Conservation (phyloP, 2,113 vertebrate species). For the Illadopsis cleaveri region DNA sequence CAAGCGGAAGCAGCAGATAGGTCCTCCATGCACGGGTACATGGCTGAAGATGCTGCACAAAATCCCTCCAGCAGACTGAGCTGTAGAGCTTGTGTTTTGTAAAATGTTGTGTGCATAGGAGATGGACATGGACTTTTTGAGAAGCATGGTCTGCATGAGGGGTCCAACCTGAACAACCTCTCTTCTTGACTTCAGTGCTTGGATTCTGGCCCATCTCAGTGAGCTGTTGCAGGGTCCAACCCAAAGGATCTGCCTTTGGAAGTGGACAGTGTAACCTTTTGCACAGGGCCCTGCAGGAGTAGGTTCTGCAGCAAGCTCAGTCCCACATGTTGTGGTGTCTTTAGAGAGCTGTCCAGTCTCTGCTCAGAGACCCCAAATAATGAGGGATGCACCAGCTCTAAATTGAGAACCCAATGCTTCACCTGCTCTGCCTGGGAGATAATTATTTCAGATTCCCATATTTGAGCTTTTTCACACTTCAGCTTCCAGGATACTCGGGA, state of each 20-base stretch:
- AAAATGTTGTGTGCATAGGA: fast-evolving
- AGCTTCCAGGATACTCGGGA: background rate
- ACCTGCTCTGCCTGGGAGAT: background rate
- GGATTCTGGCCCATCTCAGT: background rate
- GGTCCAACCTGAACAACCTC: background rate
- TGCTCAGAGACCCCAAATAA: background rate
- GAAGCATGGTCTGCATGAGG: background rate
- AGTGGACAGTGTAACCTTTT: background rate
- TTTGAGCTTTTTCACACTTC: background rate
- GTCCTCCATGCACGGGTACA: fast-evolving
- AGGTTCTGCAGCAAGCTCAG: background rate
- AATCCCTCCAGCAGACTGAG: background rate
- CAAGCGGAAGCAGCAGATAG: background rate
- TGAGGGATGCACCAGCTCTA: no score
- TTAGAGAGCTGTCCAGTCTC: background rate
- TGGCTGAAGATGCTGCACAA: background rate
- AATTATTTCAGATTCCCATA: background rate
- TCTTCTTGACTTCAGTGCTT: background rate
- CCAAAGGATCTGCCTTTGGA: background rate
- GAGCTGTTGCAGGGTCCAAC: fast-evolving
- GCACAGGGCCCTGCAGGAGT: background rate
- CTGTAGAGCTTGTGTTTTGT: background rate
- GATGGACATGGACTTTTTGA: background rate
- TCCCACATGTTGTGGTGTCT: fast-evolving
- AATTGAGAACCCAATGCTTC: background rate